A percentile compares a stretch with the other conserved stretches of the same genome.
phyloP scores from a whole-genome alignment of 1,140 invertebrate species.

The Coboldia fuscipes region DNA sequence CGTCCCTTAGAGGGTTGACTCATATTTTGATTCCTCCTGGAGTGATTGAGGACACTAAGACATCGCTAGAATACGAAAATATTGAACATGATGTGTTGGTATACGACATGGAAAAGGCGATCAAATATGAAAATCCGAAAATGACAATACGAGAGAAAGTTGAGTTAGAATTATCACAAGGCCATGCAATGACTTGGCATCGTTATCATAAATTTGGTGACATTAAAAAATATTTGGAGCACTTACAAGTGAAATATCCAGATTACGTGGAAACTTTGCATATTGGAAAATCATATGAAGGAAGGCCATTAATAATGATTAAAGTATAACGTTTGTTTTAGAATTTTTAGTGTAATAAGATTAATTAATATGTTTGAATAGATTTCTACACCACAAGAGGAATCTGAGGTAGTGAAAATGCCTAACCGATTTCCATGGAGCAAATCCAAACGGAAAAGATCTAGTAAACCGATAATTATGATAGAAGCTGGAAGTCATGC shows the following conservation, averaged over 20 bases:
- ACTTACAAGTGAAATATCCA: conserved; percentile 38
- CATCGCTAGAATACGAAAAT: conserved; percentile 33
- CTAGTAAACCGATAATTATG: conserved; percentile 29
- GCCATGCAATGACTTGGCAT: conserved; percentile 47
- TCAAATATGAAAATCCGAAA: conserved; percentile 37
- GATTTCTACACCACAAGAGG: background rate
- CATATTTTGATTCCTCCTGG: conserved; percentile 49
- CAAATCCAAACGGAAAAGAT: conserved; percentile 13
- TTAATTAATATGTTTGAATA: background rate
- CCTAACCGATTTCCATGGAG: background rate
- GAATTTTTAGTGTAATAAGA: background rate
- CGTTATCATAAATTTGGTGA: conserved; percentile 43
- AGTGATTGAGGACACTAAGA: conserved; percentile 33
- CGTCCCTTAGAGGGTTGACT: conserved; percentile 31
- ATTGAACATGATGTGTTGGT: conserved; percentile 46
- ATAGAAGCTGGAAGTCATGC: conserved; percentile 54
- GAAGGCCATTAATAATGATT: conserved; percentile 40
- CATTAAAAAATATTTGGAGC: conserved; percentile 41
- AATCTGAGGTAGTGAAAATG: background rate
- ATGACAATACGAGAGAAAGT: conserved; percentile 33
- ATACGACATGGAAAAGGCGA: conserved; percentile 46
- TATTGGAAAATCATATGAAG: conserved; percentile 49
- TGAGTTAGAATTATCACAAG: conserved; percentile 26
- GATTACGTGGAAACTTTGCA: conserved; percentile 36
- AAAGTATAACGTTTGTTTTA: conserved; percentile 21